These are phyloP conservation scores for Arizona elegans DNA, from an alignment of 2,113 vertebrate species.

Conservation along the genomic window DNA sequence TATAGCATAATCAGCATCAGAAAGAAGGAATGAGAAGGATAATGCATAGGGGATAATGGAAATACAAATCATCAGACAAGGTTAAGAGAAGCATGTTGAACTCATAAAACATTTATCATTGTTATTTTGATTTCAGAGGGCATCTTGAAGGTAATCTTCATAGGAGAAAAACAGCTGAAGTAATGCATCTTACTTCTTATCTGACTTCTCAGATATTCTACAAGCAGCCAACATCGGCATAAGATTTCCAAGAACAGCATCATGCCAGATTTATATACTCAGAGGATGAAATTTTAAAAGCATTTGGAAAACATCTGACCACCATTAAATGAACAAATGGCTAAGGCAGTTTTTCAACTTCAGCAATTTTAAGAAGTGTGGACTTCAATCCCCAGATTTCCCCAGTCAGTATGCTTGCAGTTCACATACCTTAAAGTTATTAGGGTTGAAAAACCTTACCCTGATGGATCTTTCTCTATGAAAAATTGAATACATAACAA, in stretches of 20 bases:
- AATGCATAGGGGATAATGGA: background rate
- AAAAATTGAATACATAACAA: background rate
- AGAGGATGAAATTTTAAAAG: conserved; percentile 4
- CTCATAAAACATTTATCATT: background rate
- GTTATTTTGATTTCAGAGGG: conserved; percentile 25
- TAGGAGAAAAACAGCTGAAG: background rate
- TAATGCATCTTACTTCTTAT: background rate
- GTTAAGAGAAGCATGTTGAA: background rate
- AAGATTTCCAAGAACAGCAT: background rate
- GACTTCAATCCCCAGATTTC: background rate
- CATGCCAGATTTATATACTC: background rate
- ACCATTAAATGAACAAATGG: conserved; percentile 34
- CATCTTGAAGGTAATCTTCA: background rate
- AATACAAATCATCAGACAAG: conserved; percentile 8
- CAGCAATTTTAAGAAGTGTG: background rate
- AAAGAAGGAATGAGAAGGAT: background rate
- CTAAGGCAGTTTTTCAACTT: background rate
- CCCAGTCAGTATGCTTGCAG: background rate
- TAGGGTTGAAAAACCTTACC: background rate
- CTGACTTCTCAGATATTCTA: background rate
- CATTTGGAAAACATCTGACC: conserved; percentile 18
- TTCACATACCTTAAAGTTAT: background rate
- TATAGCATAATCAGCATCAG: background rate
- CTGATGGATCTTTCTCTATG: background rate
- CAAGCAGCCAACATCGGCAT: background rate